Conservation (phyloP, 2,888 invertebrate genomes). For the Deroplatys truncata region DNA sequence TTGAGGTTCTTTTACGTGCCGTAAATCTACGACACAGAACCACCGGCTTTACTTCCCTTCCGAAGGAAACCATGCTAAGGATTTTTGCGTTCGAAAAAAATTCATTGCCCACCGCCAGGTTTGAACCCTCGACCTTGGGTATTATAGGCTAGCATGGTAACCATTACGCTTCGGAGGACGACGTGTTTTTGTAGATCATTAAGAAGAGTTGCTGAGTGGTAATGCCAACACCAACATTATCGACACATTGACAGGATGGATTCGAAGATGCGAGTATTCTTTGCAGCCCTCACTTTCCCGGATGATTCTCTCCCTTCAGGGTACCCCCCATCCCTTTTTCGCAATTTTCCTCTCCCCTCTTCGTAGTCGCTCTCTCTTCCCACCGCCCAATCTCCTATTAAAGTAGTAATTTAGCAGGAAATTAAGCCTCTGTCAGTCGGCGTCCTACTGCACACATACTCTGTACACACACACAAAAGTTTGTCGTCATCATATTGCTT, state of each 20-base stretch:
- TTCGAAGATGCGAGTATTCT: background rate
- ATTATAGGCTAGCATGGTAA: too few species aligned
- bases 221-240: background rate
- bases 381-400: conserved; percentile 34
- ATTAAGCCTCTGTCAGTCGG: conserved; percentile 27
- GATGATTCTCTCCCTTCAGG: background rate
- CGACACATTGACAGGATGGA: background rate
- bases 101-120: too few species aligned
- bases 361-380: conserved; percentile 28
- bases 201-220: too few species aligned
- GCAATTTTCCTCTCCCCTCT: background rate
- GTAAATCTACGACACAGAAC: too few species aligned
- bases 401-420: conserved; percentile 36
- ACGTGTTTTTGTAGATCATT: too few species aligned
- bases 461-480: conserved; percentile 9
- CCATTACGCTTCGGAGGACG: too few species aligned
- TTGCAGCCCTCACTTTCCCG: background rate
- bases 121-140: too few species aligned
- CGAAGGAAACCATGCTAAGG: too few species aligned
- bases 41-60: too few species aligned
- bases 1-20: too few species aligned
- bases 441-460: conserved; percentile 5
- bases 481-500: conserved; percentile 26
- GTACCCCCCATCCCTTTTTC: background rate
- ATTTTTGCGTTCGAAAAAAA: too few species aligned